phyloP scores from a whole-genome alignment of 2,797 vertebrate genomes.

The Aulostomus chinensis region DNA sequence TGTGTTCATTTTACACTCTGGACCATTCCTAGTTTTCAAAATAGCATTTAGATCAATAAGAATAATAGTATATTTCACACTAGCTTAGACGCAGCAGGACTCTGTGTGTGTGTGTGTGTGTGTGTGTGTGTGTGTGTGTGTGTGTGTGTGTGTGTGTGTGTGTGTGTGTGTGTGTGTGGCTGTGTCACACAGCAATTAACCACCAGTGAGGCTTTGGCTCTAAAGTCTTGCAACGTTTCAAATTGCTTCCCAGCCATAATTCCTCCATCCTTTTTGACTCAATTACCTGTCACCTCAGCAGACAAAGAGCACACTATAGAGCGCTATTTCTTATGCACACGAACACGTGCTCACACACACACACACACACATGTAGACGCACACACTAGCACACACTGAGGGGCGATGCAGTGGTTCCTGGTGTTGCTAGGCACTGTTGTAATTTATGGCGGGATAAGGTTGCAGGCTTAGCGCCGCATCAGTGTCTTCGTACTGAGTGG shows the following conservation, averaged over 20 bases:
- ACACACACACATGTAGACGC: constrained; percentile 3
- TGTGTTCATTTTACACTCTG: background rate
- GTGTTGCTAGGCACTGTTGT: constrained; percentile 60
- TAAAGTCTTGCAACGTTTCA: constrained; percentile 61
- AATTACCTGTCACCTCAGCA: constrained; percentile 68
- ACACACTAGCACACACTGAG: constrained; percentile 15
- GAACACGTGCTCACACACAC: constrained; percentile 19
- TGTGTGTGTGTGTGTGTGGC: no score
- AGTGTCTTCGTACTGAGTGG: constrained; percentile 60
- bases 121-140: no score
- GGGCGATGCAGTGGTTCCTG: constrained; percentile 46
- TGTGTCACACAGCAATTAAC: constrained; percentile 67
- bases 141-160: no score
- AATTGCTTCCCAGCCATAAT: constrained; percentile 68
- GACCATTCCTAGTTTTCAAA: background rate
- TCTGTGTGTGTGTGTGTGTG: no score
- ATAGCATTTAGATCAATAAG: constrained; percentile 3
- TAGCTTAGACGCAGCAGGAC: constrained; percentile 19
- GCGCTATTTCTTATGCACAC: constrained; percentile 47
- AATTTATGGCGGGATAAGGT: constrained; percentile 62
- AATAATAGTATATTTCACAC: constrained; percentile 25
- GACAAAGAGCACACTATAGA: constrained; percentile 64
- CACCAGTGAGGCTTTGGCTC: constrained; percentile 65
- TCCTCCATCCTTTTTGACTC: constrained; percentile 68
- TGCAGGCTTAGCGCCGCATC: constrained; percentile 56